Evolutionary conservation across 2,113 vertebrate species (phyloP).

Genomic region (Calonectris borealis): DNA sequence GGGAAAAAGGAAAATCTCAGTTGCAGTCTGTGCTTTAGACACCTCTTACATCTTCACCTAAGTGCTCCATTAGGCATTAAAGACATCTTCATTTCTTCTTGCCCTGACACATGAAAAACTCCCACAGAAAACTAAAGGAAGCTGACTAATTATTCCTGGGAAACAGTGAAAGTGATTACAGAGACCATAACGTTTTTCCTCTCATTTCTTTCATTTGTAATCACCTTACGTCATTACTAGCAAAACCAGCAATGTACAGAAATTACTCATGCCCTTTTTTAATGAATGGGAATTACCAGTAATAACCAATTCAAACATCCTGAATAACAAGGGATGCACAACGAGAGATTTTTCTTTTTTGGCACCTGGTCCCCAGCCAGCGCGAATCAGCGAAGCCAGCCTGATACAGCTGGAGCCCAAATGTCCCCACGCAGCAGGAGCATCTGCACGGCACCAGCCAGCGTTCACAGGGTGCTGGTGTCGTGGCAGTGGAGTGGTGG

Average conservation of each 20-base stretch:
- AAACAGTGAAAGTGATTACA: background rate
- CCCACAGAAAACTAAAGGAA: background rate
- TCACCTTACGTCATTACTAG: background rate
- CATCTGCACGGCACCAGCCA: background rate
- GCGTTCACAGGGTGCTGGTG: background rate
- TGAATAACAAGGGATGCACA: background rate
- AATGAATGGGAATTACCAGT: background rate
- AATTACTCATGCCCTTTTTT: background rate
- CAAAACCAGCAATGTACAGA: background rate
- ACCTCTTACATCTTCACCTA: background rate
- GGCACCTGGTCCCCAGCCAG: background rate
- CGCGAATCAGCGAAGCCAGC: accelerated
- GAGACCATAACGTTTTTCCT: background rate
- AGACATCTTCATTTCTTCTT: background rate
- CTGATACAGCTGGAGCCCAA: background rate
- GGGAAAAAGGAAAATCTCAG: background rate
- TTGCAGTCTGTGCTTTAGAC: background rate
- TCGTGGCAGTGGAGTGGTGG: accelerated
- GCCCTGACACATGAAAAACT: background rate
- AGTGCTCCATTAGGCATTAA: background rate
- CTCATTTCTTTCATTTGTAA: background rate
- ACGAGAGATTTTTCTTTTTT: background rate
- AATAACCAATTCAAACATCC: background rate
- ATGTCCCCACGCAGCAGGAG: background rate
- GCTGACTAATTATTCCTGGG: slow-evolving; percentile 14